Evolutionary conservation across 2,113 vertebrate genomes (phyloP), one percentile per base, ranked within the genome.

Genomic region (Notiomystis cincta): DNA sequence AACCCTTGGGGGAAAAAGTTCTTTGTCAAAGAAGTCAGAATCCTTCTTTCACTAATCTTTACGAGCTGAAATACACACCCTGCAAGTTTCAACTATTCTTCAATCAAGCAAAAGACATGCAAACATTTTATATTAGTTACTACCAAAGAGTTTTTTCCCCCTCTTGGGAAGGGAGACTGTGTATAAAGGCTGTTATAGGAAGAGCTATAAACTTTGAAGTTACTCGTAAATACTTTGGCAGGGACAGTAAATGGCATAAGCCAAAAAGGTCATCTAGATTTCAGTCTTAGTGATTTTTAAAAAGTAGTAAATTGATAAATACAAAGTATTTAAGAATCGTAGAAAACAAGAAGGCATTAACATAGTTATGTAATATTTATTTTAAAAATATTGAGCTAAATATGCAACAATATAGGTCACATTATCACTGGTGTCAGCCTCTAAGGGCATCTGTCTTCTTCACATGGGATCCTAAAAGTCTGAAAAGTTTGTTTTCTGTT

Each of bases 311-410:
- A 40, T 40, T 28, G 18, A 51, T 35, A 76, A 58, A 70, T 28
- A 58, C 6, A 64, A 40, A 13, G 9, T 7, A 56, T 64, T 60
- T 60, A 35, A 61, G 40, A 73, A 21, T 48, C 67, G 75, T 9
- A 15, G 44, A 73, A 73, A 21, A 48, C 16, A 70, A 44, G 18
- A 56, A 28, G 3, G 8, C 31, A 58, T 48, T 54, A 2, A 60
- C 0, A 1, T 62, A 37, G 31, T 58, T n/a, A 31, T 3, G 2
- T 13, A 13, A 4, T 27, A 50, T 19, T 79, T 62, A 45, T 25
- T 61, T 69, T 20, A 27, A 58, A 75, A 53, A 25, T 10, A 77
- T 17, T 37, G 67, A 31, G 28, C 21, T 53, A 56, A 56, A 37
- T 23, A 76, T 17, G 20, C 33, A 81, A n/a, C 5, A 64, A 35